Evolutionary conservation across 2,888 invertebrate genomes (phyloP), one percentile per base, ranked within the genome.

Genomic region (Calliopum simillimum): DNA sequence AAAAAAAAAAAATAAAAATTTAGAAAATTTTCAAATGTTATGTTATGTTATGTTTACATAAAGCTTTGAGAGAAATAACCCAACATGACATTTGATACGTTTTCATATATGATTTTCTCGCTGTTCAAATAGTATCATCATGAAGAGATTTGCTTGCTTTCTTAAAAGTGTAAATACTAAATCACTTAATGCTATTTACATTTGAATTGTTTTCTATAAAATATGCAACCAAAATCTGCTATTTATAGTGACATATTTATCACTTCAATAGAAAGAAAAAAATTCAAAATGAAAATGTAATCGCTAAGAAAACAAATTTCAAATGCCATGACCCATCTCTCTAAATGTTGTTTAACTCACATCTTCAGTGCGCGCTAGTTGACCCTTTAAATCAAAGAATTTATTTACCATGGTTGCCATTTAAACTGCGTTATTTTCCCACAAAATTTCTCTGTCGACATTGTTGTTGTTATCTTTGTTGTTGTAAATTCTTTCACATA

Each of bases 351-450:
- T 33, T 33, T 8, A 33, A 33, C 33, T 33, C 33, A 33, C n/a
- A 4, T 63, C 47, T n/a, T 51, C 51, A 51, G 21, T 13, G 44
- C 56, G 44, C 46, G 21, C 47, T 19, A 3, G 25, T 25, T 49
- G 56, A 69, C 69, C 63, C 59, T 51, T 65, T 69, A 69, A 65
- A 69, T 69, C 69, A 43, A 25, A 19, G 44, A 69, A 64, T 69
- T 64, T 65, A 69, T 69, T 69, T 69, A 69, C 59, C 65, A 65
- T 65, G 58, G 21, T 43, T 47, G 43, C 33, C 47, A 56, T 63
- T 61, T 69, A 49, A 64, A 41, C 25, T 68, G 33, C 33, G 43
- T 44, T 16, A 11, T 21, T 53, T 55, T 63, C 49, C n/a, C n/a
- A 16, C 25, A 44, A 21, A 41, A 19, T 44, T n/a, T n/a, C n/a